Evolutionary conservation across 2,797 vertebrate species (phyloP).

Genomic region (Sternarchorhynchus goeldii): DNA sequence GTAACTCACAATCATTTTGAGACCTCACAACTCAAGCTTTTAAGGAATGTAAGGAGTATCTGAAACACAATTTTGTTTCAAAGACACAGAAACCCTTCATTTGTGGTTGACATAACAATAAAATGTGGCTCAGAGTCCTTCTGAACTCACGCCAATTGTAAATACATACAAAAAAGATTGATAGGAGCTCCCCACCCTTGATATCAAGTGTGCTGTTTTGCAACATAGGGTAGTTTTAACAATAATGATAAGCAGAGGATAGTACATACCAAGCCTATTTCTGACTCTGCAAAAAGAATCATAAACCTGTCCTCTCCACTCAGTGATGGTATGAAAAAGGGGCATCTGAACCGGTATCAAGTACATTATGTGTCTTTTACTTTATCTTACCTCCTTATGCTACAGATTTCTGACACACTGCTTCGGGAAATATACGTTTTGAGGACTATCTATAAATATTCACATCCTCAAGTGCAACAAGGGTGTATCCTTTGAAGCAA

Average conservation of each 20-base stretch:
- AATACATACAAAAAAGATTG: neutral
- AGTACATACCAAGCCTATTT: neutral
- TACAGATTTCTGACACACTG: neutral
- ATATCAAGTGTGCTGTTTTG: neutral
- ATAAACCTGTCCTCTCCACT: neutral
- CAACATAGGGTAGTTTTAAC: neutral
- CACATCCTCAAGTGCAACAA: neutral
- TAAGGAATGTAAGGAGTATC: no score
- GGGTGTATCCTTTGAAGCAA: no score
- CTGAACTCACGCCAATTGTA: neutral
- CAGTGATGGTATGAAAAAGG: neutral
- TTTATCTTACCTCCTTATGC: neutral
- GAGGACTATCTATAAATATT: neutral
- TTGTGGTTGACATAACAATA: no score
- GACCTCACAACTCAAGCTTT: no score
- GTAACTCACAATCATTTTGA: no score
- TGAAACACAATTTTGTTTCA: no score
- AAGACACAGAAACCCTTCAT: no score
- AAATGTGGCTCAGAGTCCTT: neutral
- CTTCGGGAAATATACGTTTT: neutral
- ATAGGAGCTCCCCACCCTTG: neutral
- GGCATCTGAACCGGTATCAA: neutral
- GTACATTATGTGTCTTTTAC: neutral
- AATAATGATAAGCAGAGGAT: neutral
- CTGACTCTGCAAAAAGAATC: slow-evolving; percentile 10